Evolutionary conservation across 2,797 vertebrate genomes (phyloP).

Genomic region (Anguilla obscura): DNA sequence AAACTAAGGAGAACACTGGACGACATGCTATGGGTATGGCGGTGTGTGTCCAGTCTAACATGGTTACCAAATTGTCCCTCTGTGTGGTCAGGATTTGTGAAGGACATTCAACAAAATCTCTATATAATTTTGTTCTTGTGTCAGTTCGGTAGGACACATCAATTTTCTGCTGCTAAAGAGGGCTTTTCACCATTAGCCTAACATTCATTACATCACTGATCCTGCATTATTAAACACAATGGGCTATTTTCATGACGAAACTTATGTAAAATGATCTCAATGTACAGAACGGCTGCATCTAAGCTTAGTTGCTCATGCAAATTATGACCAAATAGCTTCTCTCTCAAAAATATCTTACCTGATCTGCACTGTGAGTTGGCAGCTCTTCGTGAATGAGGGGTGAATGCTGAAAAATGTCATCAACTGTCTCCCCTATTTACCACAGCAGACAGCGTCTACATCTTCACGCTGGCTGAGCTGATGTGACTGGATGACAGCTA

Average conservation of each 20-base stretch:
- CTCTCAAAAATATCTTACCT: background rate
- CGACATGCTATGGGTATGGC: constrained; percentile 23
- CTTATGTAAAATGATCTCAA: background rate
- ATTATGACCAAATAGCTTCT: background rate
- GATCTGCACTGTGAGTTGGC: background rate
- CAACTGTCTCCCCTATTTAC: background rate
- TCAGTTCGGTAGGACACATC: constrained; percentile 35
- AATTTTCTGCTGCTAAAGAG: constrained; percentile 43
- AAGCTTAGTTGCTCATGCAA: background rate
- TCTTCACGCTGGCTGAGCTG: background rate
- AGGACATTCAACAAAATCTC: constrained; percentile 3
- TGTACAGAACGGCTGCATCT: background rate
- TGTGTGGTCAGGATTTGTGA: constrained; percentile 39
- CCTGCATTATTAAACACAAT: background rate
- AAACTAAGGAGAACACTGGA: constrained; percentile 22
- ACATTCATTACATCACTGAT: background rate
- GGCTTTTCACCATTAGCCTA: background rate
- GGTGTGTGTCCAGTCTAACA: constrained; percentile 27
- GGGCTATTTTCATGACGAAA: background rate
- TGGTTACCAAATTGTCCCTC: constrained; percentile 24
- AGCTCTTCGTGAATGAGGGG: background rate
- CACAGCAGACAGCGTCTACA: background rate
- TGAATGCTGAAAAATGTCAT: background rate
- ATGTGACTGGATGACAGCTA: background rate
- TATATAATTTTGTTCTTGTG: background rate